Conservation (phyloP, 35 echinoderm and acorn worm species). For the Ophioderma brevispina region DNA sequence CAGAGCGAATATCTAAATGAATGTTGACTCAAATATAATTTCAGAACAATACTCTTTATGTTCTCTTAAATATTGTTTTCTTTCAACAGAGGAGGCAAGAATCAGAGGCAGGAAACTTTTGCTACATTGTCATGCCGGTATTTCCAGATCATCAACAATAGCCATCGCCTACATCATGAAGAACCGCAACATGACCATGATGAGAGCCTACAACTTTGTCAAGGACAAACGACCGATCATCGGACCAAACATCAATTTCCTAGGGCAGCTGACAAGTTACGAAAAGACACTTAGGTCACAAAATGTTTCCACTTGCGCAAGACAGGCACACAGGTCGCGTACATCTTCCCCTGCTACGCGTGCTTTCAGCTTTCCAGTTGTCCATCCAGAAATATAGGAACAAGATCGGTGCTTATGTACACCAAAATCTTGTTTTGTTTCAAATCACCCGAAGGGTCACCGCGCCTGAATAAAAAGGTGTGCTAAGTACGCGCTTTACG, state of each 20-base stretch:
- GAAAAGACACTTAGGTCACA: constrained; percentile 49
- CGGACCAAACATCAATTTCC: constrained; percentile 93
- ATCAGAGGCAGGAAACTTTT: constrained; percentile 63
- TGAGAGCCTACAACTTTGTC: constrained; percentile 86
- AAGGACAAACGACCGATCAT: constrained; percentile 84
- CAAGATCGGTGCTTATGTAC: not conserved
- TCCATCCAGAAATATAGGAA: not conserved
- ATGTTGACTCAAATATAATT: no score
- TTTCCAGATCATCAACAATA: constrained; percentile 89
- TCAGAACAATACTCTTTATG: no score
- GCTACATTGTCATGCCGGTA: constrained; percentile 95
- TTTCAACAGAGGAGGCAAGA: constrained; percentile 79
- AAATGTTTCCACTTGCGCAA: not conserved
- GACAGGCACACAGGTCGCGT: constrained; percentile 8
- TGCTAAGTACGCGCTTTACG: not conserved
- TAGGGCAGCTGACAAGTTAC: constrained; percentile 81
- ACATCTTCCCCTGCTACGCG: not conserved
- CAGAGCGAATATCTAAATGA: no score
- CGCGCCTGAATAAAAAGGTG: not conserved
- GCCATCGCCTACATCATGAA: constrained; percentile 99
- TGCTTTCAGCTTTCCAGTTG: not conserved
- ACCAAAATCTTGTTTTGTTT: not conserved
- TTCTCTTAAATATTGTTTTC: constrained; percentile 36
- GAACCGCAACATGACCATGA: constrained; percentile 74
- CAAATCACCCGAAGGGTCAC: not conserved